Evolutionary conservation across 2,888 invertebrate genomes (phyloP), one percentile per base, ranked within the genome.

Genomic region (Meteorus colon): DNA sequence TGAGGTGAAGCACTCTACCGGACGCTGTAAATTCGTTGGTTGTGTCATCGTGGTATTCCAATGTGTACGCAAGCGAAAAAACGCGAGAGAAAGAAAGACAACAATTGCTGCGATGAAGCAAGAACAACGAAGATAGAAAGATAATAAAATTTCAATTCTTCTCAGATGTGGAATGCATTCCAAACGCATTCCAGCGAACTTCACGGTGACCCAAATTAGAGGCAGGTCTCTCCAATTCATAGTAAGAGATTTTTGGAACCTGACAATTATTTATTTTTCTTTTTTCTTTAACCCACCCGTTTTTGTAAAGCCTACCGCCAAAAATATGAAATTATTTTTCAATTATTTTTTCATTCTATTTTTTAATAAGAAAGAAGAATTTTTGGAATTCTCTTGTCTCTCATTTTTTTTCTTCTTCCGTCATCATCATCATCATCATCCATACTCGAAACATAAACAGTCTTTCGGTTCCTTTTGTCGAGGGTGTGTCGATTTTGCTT

Each of bases 121-220:
- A 4, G 51, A 34, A 27, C n/a, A 41, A 66, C n/a, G 10, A 41
- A n/a, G 67, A 24, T 34, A 8, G 72, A 63, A 73, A 69, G 69
- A 69, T 73, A 77, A 79, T 37, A 65, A 65, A 74, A 62, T 41
- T 75, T 75, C 70, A 71, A 71, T 75, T 75, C 72, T 73, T 69
- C 60, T 69, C 71, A 72, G 75, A 72, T 72, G 72, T 66, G 55
- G 67, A 71, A 72, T 66, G 75, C 65, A 70, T 73, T 63, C 77
- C 68, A 67, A 60, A 70, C 74, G 71, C 74, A 71, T 74, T 69
- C 70, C 77, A 65, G 24, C 3, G 31, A 62, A 72, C 74, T 78
- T 80, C 78, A 80, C 75, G 80, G 77, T 78, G 78, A 77, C 70
- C 68, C 78, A 74, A 74, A 74, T 74, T 74, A 74, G 45, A 68